A percentile compares a stretch with the other conserved stretches of the same genome.
phyloP scores from a whole-genome alignment of 2,113 vertebrate genomes.

The Alligator sinensis region DNA sequence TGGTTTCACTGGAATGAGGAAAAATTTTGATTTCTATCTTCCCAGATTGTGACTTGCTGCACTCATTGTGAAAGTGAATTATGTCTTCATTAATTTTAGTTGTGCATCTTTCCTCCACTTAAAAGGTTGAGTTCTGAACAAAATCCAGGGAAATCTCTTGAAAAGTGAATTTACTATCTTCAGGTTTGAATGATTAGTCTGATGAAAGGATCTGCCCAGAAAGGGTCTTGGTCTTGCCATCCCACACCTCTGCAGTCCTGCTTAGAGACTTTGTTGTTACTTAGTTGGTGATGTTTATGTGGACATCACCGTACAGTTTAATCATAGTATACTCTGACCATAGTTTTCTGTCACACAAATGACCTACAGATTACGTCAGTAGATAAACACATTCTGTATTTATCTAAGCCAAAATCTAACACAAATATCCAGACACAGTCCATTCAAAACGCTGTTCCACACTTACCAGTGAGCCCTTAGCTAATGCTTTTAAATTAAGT shows the following conservation, averaged over 20 bases:
- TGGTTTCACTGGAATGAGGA: background rate
- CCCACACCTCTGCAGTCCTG: background rate
- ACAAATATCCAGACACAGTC: background rate
- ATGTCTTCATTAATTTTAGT: background rate
- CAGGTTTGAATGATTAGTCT: background rate
- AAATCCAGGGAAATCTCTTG: background rate
- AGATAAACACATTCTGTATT: background rate
- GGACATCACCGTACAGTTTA: background rate
- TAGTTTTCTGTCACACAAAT: background rate
- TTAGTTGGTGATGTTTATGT: background rate
- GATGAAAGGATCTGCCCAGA: background rate
- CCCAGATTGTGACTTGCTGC: background rate
- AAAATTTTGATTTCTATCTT: background rate
- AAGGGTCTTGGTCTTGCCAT: background rate
- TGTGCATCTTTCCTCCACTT: background rate
- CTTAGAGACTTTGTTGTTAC: background rate
- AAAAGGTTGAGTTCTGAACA: background rate
- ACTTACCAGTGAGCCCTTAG: background rate
- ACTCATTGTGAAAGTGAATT: background rate
- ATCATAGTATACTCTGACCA: background rate
- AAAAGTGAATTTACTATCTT: background rate
- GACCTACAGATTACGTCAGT: background rate
- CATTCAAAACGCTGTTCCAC: background rate
- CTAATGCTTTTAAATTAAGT: background rate
- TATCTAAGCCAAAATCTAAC: background rate